Base-by-base conservation (phyloP, 1,140 invertebrate genomes). In the Ganaspis sp. region DNA sequence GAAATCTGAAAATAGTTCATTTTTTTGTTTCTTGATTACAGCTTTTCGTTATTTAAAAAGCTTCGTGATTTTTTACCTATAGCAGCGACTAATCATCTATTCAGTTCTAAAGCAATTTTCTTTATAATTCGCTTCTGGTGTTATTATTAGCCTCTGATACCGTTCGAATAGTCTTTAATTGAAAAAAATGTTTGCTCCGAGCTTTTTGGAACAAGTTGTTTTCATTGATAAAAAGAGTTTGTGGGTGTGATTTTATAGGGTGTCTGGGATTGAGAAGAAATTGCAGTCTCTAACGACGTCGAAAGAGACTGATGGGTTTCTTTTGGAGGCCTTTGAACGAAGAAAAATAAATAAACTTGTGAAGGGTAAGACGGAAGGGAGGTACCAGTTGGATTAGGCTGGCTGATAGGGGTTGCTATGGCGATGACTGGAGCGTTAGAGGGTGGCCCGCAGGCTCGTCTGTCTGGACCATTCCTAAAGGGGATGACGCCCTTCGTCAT, bases 391-490 rank as follows among this genome's bases (percentile, higher is more conserved):
- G 58, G 38, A 74, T 69, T 69, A 74, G 58, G 40, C 45, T 74
- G 73, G 69, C 58, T 69, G 58, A 23, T 74, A 69, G 73, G 73
- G 73, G 73, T 74, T 74, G 73, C 73, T 74, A 74, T 74, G 73
- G 58, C 73, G 40, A 75, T 75, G 73, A 40, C 42, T 34, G 40
- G 49, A 34, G 64, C 26, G 70, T 45, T 23, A 69, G 64, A 70
- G 69, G 69, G 73, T 69, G 19, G 17, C 49, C 42, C 73, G 21
- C 37, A 69, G 73, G 40, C 64, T 69, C 45, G 73, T 75, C 73
- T 75, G 73, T 75, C 73, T 75, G 73, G 73, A 45, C 69, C 64
- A 42, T 75, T 42, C 70, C 15, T 75, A 70, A 75, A 75, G 73
- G 73, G 64, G 73, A 75, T 75, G 73, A 75, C 42, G 73, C 42